Evolutionary conservation across 2,888 invertebrate genomes (phyloP), one percentile per base, ranked within the genome.

Genomic region (Agapostemon virescens): DNA sequence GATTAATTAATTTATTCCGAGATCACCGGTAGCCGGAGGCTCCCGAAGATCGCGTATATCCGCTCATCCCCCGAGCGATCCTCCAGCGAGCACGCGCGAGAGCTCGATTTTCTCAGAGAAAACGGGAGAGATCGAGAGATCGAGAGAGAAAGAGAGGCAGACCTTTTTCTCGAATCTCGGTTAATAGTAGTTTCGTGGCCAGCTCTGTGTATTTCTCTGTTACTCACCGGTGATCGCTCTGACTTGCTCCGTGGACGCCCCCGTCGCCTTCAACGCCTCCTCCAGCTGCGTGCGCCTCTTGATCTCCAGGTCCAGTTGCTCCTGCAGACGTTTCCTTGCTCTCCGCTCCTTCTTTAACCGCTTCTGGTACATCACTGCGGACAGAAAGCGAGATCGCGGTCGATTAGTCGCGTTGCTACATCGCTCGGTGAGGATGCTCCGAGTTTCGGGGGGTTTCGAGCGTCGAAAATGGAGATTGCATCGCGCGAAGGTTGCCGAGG

Each of bases 281-380:
- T 97, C 97, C 81, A 96, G 94, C 91, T 97, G 97, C 87, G 95
- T 94, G 91, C 96, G 95, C 93, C 96, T 94, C 93, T 97, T 97
- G 89, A 96, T 94, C 93, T 97, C 97, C 88, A 95, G 92, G 87
- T 97, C 97, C 84, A 98, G 93, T 91, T 98, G 97, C 87, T 98
- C 97, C 91, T 98, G 97, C 77, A 97, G 94, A 88, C 97, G 95
- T 91, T 96, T 95, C 89, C 97, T 95, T 84, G 96, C 95, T 92
- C 97, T 96, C 87, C 96, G 95, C 92, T 98, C 98, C 90, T 97
- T 96, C 94, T 98, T 96, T 93, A 98, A 95, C 83, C 98, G 95
- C 93, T 98, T 98, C 93, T 98, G 98, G 93, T 97, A 97, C 92
- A 97, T 94, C 84, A 96, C 98, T 98, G 95, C 30, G 94, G 94